Conservation (phyloP, 2,797 vertebrate genomes). For the Ceyx erithaca region DNA sequence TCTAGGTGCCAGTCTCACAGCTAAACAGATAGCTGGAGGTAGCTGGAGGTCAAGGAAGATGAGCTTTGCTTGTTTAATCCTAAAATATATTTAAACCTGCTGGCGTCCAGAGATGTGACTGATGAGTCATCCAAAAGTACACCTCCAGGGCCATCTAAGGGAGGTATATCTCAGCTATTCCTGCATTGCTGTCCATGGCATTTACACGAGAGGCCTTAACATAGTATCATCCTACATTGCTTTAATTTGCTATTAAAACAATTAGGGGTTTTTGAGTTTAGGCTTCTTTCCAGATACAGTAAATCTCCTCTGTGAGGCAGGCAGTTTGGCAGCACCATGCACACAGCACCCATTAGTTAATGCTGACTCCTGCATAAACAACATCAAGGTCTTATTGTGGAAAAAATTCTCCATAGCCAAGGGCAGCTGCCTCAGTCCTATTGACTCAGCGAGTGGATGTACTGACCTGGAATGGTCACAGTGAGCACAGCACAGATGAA, state of each 20-base stretch:
- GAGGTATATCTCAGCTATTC: neutral
- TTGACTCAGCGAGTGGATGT: accelerated
- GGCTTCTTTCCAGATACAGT: slow-evolving; percentile 29
- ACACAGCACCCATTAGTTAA: neutral
- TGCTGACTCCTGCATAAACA: neutral
- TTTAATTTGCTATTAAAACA: slow-evolving; percentile 49
- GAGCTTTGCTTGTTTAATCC: neutral
- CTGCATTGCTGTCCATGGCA: neutral
- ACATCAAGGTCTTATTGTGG: neutral
- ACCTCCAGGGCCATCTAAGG: neutral
- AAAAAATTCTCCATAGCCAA: neutral
- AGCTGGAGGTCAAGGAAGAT: neutral
- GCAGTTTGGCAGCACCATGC: neutral
- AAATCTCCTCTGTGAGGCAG: neutral
- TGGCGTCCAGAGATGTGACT: neutral
- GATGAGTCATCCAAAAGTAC: neutral
- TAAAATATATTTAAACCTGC: neutral
- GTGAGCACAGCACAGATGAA: neutral
- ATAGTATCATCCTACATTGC: neutral
- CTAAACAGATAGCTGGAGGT: neutral
- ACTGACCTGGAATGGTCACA: neutral
- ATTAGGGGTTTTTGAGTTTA: slow-evolving; percentile 26
- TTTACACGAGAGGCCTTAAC: neutral
- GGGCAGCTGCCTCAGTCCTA: neutral
- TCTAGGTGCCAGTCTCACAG: neutral